Evolutionary conservation across 2,888 invertebrate genomes (phyloP).

Genomic region (Carpatolechia fugitivella): DNA sequence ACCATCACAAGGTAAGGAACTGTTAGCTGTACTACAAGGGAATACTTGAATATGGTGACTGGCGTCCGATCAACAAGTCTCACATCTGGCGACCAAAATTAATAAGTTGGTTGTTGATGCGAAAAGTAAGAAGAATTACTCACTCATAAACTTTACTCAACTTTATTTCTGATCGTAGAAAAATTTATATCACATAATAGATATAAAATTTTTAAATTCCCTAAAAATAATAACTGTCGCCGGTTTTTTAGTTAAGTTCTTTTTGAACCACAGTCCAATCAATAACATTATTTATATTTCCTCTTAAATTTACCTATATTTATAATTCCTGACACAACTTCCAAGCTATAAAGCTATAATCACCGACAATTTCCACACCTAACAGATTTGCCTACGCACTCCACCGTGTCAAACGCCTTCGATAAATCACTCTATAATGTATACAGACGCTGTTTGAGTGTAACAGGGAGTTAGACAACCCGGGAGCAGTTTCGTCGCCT

Average conservation of each 20-base stretch:
- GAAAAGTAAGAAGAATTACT: no score
- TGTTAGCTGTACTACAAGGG: no score
- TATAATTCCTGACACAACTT: background rate
- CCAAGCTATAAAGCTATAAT: background rate
- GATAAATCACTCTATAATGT: background rate
- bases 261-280: background rate
- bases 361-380: conserved; percentile 2
- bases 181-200: no score
- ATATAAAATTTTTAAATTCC: no score
- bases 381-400: conserved; percentile 5
- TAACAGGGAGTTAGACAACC: background rate
- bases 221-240: no score
- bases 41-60: no score
- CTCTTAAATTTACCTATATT: background rate
- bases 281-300: background rate
- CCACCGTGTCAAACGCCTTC: conserved; percentile 6
- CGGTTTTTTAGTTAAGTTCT: background rate
- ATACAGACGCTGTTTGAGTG: background rate
- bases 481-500: conserved; percentile 3
- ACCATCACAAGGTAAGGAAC: no score
- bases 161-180: no score
- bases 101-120: no score
- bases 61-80: no score
- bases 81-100: no score
- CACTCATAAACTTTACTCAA: no score